phyloP scores from a whole-genome alignment of 2,888 invertebrate species.

The Zygaena filipendulae region DNA sequence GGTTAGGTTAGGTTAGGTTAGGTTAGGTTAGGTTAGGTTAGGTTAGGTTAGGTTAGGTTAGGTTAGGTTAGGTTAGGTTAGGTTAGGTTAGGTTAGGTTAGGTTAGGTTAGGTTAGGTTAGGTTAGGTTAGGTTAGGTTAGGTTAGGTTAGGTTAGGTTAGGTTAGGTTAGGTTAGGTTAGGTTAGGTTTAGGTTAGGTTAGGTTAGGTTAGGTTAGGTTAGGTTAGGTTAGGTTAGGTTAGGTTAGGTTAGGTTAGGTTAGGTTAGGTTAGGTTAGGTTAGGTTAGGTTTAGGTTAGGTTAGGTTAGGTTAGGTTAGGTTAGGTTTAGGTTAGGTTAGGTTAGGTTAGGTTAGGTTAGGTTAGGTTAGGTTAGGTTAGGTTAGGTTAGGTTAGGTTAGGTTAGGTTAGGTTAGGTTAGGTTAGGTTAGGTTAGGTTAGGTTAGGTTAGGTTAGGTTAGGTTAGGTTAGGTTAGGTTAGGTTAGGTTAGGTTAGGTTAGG shows the following conservation, averaged over 20 bases:
- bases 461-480: constrained; percentile 19
- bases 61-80: constrained; percentile 18
- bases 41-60: constrained; percentile 17
- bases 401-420: constrained; percentile 18
- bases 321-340: no score
- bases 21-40: constrained; percentile 16
- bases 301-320: constrained; percentile 17
- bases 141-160: constrained; percentile 16
- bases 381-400: constrained; percentile 18
- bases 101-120: constrained; percentile 16
- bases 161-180: constrained; percentile 17
- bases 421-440: constrained; percentile 16
- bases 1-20: constrained; percentile 17
- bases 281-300: no score
- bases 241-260: constrained; percentile 18
- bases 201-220: constrained; percentile 16
- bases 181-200: no score
- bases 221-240: constrained; percentile 17
- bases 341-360: constrained; percentile 18
- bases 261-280: constrained; percentile 18
- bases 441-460: constrained; percentile 18
- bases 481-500: constrained; percentile 19
- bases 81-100: constrained; percentile 16
- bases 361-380: constrained; percentile 18
- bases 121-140: constrained; percentile 18